Evolutionary conservation across 1,140 invertebrate genomes (phyloP).

Genomic region (Leptopilina clavipes): DNA sequence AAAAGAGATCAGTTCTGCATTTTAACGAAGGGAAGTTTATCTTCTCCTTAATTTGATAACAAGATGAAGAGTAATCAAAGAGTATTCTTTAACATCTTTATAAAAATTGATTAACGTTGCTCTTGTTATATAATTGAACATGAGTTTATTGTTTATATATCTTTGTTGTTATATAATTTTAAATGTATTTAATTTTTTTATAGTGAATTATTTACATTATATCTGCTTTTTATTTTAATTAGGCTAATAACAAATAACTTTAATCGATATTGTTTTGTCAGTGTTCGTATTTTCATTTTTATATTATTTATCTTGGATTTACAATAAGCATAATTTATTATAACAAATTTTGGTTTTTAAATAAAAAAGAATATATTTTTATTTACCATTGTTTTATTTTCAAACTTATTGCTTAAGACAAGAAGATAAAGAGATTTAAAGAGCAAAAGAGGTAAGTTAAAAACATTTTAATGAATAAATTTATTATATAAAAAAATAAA

Average conservation of each 20-base stretch:
- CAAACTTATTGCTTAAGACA: background rate
- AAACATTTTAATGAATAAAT: background rate
- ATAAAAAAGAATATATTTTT: background rate
- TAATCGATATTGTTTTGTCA: background rate
- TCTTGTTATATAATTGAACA: constrained; percentile 13
- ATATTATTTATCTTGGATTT: constrained; percentile 10
- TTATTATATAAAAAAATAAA: too few species aligned
- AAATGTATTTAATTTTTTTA: constrained; percentile 21
- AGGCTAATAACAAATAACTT: background rate
- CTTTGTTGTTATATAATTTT: background rate
- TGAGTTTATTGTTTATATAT: constrained; percentile 21
- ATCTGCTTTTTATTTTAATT: constrained; percentile 4
- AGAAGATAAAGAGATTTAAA: background rate
- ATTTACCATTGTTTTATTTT: background rate
- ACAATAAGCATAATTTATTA: background rate
- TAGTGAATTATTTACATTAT: constrained; percentile 22
- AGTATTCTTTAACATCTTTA: background rate
- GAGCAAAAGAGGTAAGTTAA: background rate
- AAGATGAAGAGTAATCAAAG: background rate
- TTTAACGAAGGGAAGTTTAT: background rate
- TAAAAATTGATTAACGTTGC: background rate
- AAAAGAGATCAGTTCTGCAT: constrained; percentile 7
- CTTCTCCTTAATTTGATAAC: background rate
- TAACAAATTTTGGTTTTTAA: background rate
- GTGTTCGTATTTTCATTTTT: background rate